phyloP scores from a whole-genome alignment of 2,113 vertebrate species.

The Hemiprocne comata region DNA sequence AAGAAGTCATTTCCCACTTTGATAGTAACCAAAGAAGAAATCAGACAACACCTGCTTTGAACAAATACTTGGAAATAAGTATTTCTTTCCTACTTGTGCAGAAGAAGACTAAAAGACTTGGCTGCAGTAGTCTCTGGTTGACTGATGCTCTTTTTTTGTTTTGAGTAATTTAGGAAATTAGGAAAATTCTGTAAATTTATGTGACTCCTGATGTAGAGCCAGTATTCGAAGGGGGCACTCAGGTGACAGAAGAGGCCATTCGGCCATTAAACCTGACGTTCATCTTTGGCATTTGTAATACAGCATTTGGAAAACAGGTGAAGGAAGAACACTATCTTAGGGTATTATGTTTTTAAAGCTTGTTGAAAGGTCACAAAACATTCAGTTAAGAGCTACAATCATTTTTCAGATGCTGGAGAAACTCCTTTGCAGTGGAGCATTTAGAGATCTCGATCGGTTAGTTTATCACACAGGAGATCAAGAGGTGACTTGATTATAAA shows the following conservation, averaged over 20 bases:
- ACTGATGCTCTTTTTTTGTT: background rate
- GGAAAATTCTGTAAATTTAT: background rate
- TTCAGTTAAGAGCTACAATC: background rate
- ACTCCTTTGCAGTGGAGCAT: background rate
- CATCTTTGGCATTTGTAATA: background rate
- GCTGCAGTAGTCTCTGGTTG: background rate
- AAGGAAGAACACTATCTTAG: background rate
- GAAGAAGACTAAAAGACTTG: background rate
- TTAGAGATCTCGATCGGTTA: constrained; percentile 21
- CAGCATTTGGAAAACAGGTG: background rate
- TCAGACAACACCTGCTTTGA: background rate
- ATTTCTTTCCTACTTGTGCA: background rate
- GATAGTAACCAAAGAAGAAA: background rate
- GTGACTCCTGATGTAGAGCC: background rate
- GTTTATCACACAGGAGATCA: constrained; percentile 19
- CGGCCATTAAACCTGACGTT: background rate
- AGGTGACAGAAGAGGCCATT: background rate
- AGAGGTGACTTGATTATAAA: constrained; percentile 46
- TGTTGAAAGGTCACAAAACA: background rate
- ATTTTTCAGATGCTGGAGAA: constrained; percentile 15
- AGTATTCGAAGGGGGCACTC: background rate
- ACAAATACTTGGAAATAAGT: background rate
- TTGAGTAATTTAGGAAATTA: background rate
- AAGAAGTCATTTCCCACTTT: background rate
- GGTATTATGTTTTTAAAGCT: background rate